Base-by-base conservation (phyloP, 2,888 invertebrate species). In the Pyrgus malvae region DNA sequence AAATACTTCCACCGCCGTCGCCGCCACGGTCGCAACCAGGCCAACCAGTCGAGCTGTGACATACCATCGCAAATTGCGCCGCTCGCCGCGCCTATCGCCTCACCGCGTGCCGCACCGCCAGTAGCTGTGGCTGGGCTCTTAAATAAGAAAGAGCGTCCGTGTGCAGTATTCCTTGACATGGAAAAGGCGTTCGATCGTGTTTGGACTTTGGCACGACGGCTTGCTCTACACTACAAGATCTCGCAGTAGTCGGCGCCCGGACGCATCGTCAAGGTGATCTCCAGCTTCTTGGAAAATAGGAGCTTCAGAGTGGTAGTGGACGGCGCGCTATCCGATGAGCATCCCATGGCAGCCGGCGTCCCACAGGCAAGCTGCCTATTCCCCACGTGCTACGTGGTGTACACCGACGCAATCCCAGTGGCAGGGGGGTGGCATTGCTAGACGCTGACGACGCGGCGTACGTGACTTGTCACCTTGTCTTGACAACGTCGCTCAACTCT, bases 201-300 rank as follows among this genome's bases (percentile, higher is more conserved):
- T 0, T n/a, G n/a, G n/a, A n/a, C n/a, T n/a, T n/a, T 70, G 71
- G 71, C 70, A 72, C 46, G 42, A 49, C 1, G 69, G 72, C 2
- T 63, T 74, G 2, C 7, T 70, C 0, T 63, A 50, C 51, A 72
- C 0, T 63, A 50, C 51, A 72, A 71, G 29, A 42, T 70, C n/a
- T 12, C 59, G 0, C 33, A 8, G 2, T 27, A 62, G 0, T 1
- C 51, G 0, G 14, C 50, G 9, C 64, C 63, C 1, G 48, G 27
- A 3, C 41, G 48, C 0, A 9, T 65, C 0, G 50, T 63, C 0
- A 25, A 12, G 12, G 31, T 63, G 9, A n/a, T 66, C 17, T 58
- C 55, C 8, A 59, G 63, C 3, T 68, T 63, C 55, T 57, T 69
- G 0, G 2, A 29, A 0, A 14, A 59, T 5, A 33, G 69, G 0